Evolutionary conservation across 2,797 vertebrate genomes (phyloP), one percentile per base, ranked within the genome.

Genomic region (Pipistrellus kuhlii): DNA sequence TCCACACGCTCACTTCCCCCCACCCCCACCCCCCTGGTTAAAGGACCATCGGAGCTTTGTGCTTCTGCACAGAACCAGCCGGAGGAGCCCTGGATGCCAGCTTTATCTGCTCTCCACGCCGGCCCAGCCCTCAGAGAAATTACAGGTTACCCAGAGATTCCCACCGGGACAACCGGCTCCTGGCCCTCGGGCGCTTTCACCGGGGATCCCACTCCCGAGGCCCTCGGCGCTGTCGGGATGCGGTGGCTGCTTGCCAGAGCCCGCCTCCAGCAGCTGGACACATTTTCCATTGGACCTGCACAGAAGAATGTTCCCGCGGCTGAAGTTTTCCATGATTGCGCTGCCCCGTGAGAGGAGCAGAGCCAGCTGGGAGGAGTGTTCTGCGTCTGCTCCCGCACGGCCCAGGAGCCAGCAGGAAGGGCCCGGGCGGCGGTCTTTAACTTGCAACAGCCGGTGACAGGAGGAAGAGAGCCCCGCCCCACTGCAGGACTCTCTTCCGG

Each of bases 121-220:
- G 94, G 92, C 84, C 92, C 87, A 95, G 86, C 91, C 86, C 48
- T 0, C 84, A 93, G 89, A 94, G 91, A 96, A 97, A 97, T 97
- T 95, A 96, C 94, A 97, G 92, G 96, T 96, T 96, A 82, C 82
- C 48, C 69, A n/a, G 72, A 92, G 89, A 85, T 95, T 97, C 96
- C 94, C 96, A 95, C 95, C 95, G 85, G 68, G 85, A 93, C 92
- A 88, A 90, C 92, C 96, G 95, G 94, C 88, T 87, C 96, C 59
- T 69, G 92, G 95, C 87, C 93, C 94, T 91, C 66, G 1, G 3
- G 48, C 38, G 13, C 95, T 96, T 96, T 96, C 89, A 90, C 95
- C 96, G 96, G 72, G 95, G 93, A 85, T 92, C 80, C 91, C 7
- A 84, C 93, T 82, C 93, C 93, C 5, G 57, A 21, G 57, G 78